These are phyloP conservation scores for Anomalospiza imberbis DNA, from an alignment of 2,797 vertebrate genomes.

Conservation along the genomic window DNA sequence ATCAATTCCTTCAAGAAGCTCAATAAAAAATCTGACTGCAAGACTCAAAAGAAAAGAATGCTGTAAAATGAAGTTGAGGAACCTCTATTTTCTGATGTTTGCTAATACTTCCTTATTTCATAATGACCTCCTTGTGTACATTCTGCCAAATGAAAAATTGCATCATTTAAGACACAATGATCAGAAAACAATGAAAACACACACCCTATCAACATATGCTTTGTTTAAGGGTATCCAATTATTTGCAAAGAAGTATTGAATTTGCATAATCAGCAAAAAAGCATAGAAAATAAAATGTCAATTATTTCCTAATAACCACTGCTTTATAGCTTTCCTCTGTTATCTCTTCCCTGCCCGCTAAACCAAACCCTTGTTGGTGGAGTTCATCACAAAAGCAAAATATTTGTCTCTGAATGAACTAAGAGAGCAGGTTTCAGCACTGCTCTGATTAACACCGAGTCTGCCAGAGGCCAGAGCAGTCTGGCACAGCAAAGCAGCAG, in stretches of 20 bases:
- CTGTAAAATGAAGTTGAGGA: not conserved
- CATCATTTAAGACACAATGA: not conserved
- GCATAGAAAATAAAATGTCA: not conserved
- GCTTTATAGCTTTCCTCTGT: not conserved
- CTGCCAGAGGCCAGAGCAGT: not conserved
- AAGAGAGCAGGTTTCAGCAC: not conserved
- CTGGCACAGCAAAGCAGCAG: not conserved
- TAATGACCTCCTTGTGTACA: not conserved
- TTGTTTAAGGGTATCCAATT: not conserved
- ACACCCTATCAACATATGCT: not conserved
- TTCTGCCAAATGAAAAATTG: not conserved
- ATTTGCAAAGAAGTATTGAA: not conserved
- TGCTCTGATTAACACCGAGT: not conserved
- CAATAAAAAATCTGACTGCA: not conserved
- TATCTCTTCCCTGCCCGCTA: not conserved
- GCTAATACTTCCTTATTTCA: not conserved
- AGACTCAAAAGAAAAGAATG: not conserved
- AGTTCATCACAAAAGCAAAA: not conserved
- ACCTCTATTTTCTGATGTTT: not conserved
- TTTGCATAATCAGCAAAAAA: not conserved
- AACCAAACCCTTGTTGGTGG: not conserved
- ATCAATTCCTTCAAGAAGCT: not conserved
- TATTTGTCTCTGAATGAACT: not conserved
- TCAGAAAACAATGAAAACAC: not conserved
- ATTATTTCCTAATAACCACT: not conserved